Evolutionary conservation across 2,888 invertebrate genomes (phyloP).

Genomic region (Nymphalis c-album): DNA sequence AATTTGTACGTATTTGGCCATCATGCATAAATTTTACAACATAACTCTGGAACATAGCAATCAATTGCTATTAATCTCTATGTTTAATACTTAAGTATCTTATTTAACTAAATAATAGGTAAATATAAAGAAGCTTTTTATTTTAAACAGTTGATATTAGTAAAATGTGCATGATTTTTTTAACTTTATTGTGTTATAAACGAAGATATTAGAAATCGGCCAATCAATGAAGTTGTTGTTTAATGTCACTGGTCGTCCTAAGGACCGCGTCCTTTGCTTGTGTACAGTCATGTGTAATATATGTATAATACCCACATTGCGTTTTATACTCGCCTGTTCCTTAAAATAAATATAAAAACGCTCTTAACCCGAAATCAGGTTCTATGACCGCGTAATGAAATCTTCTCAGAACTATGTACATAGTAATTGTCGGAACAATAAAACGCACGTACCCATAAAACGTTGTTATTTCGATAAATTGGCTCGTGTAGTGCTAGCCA

Average conservation of each 20-base stretch:
- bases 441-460: constrained; percentile 62
- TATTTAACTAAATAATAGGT: too few species aligned
- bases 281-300: too few species aligned
- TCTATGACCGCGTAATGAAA: background rate
- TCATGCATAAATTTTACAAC: background rate
- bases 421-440: constrained; percentile 46
- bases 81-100: too few species aligned
- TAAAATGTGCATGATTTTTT: too few species aligned
- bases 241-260: too few species aligned
- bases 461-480: constrained; percentile 50
- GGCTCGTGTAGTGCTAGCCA: constrained; percentile 56
- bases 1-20: background rate
- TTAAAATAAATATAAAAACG: constrained; percentile 6
- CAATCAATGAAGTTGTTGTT: too few species aligned
- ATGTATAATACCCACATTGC: background rate
- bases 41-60: background rate
- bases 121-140: too few species aligned
- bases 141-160: too few species aligned
- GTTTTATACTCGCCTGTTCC: background rate
- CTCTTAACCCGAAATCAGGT: background rate
- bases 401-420: background rate
- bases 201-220: too few species aligned
- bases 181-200: too few species aligned
- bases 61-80: background rate
- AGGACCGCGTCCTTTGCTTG: too few species aligned